A percentile compares a stretch with the other conserved stretches of the same genome.
Evolutionary conservation across 2,797 vertebrate genomes (phyloP).

Genomic region (Hephaestus fuliginosus): DNA sequence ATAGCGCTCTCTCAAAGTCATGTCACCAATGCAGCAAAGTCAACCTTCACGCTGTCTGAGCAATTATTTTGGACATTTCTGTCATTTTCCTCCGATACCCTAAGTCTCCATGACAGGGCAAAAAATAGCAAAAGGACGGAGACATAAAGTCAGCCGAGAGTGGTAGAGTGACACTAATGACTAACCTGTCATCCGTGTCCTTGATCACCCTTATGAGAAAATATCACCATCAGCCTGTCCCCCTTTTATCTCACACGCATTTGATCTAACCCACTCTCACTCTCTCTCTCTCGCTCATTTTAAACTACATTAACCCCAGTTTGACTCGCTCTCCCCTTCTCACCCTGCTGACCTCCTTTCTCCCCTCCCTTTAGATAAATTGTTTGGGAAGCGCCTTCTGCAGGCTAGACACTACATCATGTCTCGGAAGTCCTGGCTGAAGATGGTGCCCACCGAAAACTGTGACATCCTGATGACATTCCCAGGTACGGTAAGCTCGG

Average conservation of each 20-base stretch:
- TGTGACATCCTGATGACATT: constrained; percentile 96
- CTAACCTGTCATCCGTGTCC: constrained; percentile 48
- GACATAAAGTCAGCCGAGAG: not conserved
- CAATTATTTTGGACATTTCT: constrained; percentile 25
- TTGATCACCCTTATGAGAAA: constrained; percentile 32
- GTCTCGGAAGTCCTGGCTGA: constrained; percentile 95
- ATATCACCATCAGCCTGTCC: constrained; percentile 32
- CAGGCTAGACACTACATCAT: constrained; percentile 93
- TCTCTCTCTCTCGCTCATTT: not conserved
- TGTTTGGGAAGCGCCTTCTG: constrained; percentile 92
- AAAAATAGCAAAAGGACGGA: not conserved
- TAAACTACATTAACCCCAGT: constrained; percentile 12
- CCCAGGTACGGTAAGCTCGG: constrained; percentile 82
- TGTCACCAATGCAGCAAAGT: constrained; percentile 16
- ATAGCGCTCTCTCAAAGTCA: constrained; percentile 40
- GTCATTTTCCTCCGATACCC: not conserved
- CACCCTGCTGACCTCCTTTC: not conserved
- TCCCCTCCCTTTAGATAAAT: constrained; percentile 83
- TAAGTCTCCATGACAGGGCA: constrained; percentile 16
- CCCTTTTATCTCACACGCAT: not conserved
- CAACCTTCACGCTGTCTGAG: constrained; percentile 32
- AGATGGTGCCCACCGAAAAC: constrained; percentile 94
- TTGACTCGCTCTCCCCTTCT: not conserved
- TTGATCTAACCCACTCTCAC: too few relatives aligned
- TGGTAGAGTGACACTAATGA: constrained; percentile 26